These are phyloP conservation scores for Ashinkailepas kermadecensis DNA, from an alignment of 2,888 invertebrate species.

Conservation along the genomic window DNA sequence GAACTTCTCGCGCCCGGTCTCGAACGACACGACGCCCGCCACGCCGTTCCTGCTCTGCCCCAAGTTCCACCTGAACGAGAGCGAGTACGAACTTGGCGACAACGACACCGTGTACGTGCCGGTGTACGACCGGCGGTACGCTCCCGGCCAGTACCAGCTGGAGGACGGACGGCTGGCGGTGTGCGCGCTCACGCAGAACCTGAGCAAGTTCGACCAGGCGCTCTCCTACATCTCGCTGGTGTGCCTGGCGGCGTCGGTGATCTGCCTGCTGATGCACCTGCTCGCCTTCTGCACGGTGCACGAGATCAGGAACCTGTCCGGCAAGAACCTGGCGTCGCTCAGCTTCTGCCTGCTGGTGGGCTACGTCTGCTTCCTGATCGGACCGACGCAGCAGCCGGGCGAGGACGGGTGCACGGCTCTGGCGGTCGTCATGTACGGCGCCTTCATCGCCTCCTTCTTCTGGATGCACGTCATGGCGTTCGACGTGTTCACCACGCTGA, in stretches of 20 bases:
- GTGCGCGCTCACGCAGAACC: conserved; percentile 39
- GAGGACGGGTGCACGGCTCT: conserved; percentile 41
- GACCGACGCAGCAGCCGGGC: conserved; percentile 39
- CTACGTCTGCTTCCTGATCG: conserved; percentile 45
- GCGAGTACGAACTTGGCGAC: conserved; percentile 39
- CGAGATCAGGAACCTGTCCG: conserved; percentile 48
- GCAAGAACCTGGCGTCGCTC: conserved; percentile 49
- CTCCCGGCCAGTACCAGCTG: conserved; percentile 39
- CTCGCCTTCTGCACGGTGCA: conserved; percentile 45
- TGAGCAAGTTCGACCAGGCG: conserved; percentile 38
- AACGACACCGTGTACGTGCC: conserved; percentile 41
- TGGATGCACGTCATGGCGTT: conserved; percentile 52
- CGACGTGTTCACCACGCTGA: conserved; percentile 47
- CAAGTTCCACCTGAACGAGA: conserved; percentile 41
- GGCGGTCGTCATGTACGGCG: conserved; percentile 46
- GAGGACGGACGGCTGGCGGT: conserved; percentile 40
- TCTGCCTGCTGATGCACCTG: conserved; percentile 46
- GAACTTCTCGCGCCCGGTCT: conserved; percentile 22
- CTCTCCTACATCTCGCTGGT: conserved; percentile 45
- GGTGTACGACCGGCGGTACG: conserved; percentile 39
- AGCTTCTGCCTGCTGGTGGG: conserved; percentile 46
- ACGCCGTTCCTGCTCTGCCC: conserved; percentile 39
- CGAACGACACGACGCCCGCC: conserved; percentile 28
- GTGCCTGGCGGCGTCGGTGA: conserved; percentile 46
- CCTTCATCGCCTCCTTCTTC: conserved; percentile 48